phyloP scores from a whole-genome alignment of 2,888 invertebrate species.

The Melanargia galathea region DNA sequence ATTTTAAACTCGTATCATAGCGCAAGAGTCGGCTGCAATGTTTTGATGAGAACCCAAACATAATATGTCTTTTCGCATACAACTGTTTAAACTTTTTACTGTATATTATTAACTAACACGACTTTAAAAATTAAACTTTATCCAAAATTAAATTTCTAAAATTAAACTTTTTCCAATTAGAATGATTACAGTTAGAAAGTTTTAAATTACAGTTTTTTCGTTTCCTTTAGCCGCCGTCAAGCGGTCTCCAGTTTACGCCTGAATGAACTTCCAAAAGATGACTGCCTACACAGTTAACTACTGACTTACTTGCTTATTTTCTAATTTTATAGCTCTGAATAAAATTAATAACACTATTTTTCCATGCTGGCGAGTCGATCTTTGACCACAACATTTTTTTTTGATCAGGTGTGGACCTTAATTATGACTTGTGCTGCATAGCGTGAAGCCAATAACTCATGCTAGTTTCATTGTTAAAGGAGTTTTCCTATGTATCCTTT shows the following conservation, averaged over 20 bases:
- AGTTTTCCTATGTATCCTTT: not conserved
- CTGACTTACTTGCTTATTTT: not conserved
- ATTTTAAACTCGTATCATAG: conserved; percentile 18
- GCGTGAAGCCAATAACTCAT: no score
- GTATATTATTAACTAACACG: no score
- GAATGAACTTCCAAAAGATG: not conserved
- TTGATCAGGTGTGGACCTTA: no score
- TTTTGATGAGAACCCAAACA: not conserved
- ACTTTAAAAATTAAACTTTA: no score
- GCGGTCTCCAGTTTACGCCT: not conserved
- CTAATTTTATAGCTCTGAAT: not conserved
- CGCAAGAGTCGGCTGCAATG: not conserved
- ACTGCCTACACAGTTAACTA: not conserved
- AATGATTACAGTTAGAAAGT: not conserved
- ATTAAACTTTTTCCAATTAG: not conserved
- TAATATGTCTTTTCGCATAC: no score
- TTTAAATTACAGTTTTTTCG: not conserved
- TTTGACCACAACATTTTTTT: not conserved
- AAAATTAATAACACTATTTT: no score
- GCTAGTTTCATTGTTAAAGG: no score
- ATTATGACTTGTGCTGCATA: no score
- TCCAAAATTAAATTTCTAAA: no score
- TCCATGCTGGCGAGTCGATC: not conserved
- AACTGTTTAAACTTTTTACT: no score
- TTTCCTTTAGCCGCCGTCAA: not conserved